phyloP scores from a whole-genome alignment of 30 jellyfish, hydroid and myxozoan species.

The Cassiopea xamachana region DNA sequence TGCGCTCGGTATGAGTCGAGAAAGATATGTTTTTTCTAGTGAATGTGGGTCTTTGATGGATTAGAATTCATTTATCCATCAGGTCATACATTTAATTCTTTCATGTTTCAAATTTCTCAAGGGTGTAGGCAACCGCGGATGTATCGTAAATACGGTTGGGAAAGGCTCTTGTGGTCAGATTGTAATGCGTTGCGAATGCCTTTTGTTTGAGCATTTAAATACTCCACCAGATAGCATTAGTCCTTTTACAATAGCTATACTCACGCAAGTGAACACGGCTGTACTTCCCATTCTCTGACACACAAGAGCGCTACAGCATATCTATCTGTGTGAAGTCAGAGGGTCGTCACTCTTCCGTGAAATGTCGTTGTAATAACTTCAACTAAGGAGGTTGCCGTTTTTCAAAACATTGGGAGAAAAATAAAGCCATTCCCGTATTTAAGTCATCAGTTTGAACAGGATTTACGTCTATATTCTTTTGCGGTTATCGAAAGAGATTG shows the following conservation, averaged over 20 bases:
- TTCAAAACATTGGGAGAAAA: not conserved
- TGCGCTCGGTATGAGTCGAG: constrained; percentile 20
- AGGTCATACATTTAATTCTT: constrained; percentile 29
- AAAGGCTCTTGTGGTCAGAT: not conserved
- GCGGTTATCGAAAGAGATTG: constrained; percentile 7
- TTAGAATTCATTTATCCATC: constrained; percentile 1
- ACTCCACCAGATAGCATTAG: not conserved
- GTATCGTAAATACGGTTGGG: not conserved
- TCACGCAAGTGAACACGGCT: not conserved
- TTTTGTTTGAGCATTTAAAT: constrained; percentile 35
- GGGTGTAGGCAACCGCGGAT: constrained; percentile 19
- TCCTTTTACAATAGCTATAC: not conserved
- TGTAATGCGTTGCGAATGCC: not conserved
- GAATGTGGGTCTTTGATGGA: constrained; percentile 23
- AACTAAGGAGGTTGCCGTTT: constrained; percentile 2
- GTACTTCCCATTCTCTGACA: not conserved
- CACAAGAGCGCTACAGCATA: not conserved
- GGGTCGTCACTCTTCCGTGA: constrained; percentile 9
- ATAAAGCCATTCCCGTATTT: not conserved
- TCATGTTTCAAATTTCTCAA: constrained; percentile 26
- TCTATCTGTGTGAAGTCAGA: not conserved
- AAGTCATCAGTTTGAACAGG: not conserved
- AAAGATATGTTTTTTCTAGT: constrained; percentile 16
- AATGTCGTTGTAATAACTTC: not conserved
- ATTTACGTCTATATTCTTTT: not conserved